These are phyloP conservation scores for Piaya cayana DNA, from an alignment of 2,113 vertebrate species.

Conservation along the genomic window DNA sequence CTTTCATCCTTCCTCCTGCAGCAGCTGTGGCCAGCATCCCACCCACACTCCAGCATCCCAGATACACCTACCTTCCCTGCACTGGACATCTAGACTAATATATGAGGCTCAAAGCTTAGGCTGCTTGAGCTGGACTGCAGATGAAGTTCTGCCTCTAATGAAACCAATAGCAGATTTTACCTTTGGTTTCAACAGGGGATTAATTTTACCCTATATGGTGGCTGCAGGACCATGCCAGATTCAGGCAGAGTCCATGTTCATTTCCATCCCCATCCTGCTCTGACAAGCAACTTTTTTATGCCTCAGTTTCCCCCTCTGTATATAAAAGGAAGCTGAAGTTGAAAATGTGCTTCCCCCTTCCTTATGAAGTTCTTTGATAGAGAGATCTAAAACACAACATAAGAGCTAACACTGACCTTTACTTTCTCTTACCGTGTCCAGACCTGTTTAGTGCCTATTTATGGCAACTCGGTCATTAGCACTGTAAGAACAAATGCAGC, in stretches of 20 bases:
- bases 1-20: not conserved
- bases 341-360: slow-evolving; percentile 15
- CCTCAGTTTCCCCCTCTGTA: slow-evolving; percentile 2
- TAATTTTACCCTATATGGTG: not conserved
- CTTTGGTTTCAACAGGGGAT: not conserved
- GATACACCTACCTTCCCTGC: not conserved
- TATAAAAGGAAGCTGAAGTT: not conserved
- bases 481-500: slow-evolving; percentile 38
- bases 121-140: not conserved
- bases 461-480: slow-evolving; percentile 57
- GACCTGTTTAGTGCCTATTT: slow-evolving; percentile 52
- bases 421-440: not conserved
- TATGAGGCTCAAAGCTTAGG: not conserved
- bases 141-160: not conserved
- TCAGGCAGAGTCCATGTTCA: not conserved
- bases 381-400: slow-evolving; percentile 9
- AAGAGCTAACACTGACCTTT: slow-evolving; percentile 18
- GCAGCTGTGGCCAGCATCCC: not conserved
- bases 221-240: not conserved
- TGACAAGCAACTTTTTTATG: not conserved
- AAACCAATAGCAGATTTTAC: not conserved
- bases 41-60: not conserved
- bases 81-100: not conserved
- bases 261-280: not conserved
- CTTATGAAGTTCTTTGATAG: slow-evolving; percentile 22